Percentiles rank a stretch among this genome's conserved stretches.
Evolutionary conservation across 2,797 vertebrate genomes (phyloP).

Genomic region (Furcifer pardalis): DNA sequence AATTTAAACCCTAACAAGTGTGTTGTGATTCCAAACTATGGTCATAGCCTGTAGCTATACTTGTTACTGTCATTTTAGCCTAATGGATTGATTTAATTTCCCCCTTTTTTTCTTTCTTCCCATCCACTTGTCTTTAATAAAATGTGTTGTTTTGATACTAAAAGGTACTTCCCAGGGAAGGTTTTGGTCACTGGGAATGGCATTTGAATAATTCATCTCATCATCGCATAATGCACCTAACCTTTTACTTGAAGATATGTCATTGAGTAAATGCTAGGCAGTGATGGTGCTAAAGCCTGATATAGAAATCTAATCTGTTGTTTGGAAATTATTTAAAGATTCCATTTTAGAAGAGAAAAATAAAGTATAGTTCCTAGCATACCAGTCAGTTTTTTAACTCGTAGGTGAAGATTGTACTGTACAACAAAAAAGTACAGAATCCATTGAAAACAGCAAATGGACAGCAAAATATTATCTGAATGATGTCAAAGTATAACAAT

Average conservation of each 20-base stretch:
- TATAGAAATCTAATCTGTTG: neutral
- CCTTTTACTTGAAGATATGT: conserved; percentile 10
- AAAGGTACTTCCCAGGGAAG: neutral
- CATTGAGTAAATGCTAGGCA: conserved; percentile 6
- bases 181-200: neutral
- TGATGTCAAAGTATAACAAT: neutral
- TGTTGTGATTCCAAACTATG: neutral
- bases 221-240: conserved; percentile 1
- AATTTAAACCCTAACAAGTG: too few relatives aligned
- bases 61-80: neutral
- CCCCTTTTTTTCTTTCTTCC: too few relatives aligned
- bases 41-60: neutral
- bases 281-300: neutral
- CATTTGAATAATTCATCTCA: conserved; percentile 11
- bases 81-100: neutral
- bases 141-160: neutral
- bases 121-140: neutral
- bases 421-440: neutral
- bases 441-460: neutral
- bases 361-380: neutral
- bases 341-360: neutral
- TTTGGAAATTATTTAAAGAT: neutral
- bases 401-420: neutral
- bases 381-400: neutral
- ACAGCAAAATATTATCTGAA: neutral